Evolutionary conservation across 2,113 vertebrate genomes (phyloP).

Genomic region (Chionomys nivalis): DNA sequence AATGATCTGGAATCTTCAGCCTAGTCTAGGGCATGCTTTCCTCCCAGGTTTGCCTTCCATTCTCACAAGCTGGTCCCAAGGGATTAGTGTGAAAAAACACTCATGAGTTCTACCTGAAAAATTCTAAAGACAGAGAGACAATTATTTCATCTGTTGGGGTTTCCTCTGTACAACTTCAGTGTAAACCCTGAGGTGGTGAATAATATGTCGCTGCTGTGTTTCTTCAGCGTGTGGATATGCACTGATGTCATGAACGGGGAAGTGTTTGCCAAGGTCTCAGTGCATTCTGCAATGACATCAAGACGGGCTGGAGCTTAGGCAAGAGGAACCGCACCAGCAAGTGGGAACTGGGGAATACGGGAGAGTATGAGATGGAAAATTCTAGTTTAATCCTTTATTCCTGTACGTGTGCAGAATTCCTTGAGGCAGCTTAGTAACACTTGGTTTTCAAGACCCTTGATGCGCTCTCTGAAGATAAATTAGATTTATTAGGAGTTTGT

Average conservation of each 20-base stretch:
- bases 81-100: background rate
- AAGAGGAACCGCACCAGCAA: background rate
- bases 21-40: background rate
- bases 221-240: background rate
- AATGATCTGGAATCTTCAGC: background rate
- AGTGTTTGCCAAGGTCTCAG: conserved; percentile 20
- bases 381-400: conserved; percentile 22
- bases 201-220: background rate
- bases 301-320: conserved; percentile 31
- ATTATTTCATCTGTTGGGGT: conserved; percentile 14
- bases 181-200: background rate
- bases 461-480: conserved; percentile 1
- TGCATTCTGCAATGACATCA: conserved; percentile 22
- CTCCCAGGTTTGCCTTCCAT: background rate
- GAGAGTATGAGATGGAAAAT: conserved; percentile 46
- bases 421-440: conserved; percentile 19
- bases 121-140: background rate
- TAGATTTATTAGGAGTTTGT: conserved; percentile 55
- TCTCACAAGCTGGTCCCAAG: background rate
- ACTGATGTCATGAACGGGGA: background rate
- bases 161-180: background rate
- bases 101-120: conserved; percentile 5
- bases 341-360: conserved; percentile 6
- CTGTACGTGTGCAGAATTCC: background rate
- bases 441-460: conserved; percentile 57